Base-by-base conservation (phyloP, 2,797 vertebrate species). In the Ctenochaetus hawaiiensis region DNA sequence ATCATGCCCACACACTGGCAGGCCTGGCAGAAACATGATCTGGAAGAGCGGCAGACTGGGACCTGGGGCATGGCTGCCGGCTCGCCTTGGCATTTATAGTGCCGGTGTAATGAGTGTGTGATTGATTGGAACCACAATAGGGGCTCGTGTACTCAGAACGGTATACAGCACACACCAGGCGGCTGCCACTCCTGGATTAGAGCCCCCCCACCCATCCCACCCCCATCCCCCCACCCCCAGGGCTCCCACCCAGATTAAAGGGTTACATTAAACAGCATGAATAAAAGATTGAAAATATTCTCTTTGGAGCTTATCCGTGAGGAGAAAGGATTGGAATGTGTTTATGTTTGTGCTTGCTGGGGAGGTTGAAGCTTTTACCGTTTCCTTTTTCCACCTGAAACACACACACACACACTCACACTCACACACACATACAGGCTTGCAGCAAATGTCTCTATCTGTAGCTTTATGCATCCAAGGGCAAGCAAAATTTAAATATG, bases 181-280 rank as follows among this genome's bases (percentile, higher is more conserved):
- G 53, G 81, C 78, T 80, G 80, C 83, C 84, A 75, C 88, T 94
- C 93, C 86, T 93, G 92, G 93, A 94, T 96, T 96, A 92, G 89
- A 90, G 84, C 30, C 30, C 30, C 30, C 30, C 1, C n/a, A n/a
- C n/a, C n/a, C n/a, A n/a, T n/a, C n/a, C 30, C 26, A 30, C 30
- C 30, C 30, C 30, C 30, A 34, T 7, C 30, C 30, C 30, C 30
- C 30, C 30, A 85, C 91, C 92, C 93, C 92, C 80, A 75, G 92
- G 94, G 95, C 93, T 92, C 89, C 94, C 90, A 93, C 93, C 95
- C 94, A 96, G 95, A 95, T 96, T 96, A 95, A 95, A 93, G 87
- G 85, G 89, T 91, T 93, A 93, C 94, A 96, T 94, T 96, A 94
- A 95, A 95, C 79, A 92, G 88, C 92, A 91, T 92, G 94, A 94